phyloP scores from a whole-genome alignment of 2,113 vertebrate genomes.

The Microtus montanus region DNA sequence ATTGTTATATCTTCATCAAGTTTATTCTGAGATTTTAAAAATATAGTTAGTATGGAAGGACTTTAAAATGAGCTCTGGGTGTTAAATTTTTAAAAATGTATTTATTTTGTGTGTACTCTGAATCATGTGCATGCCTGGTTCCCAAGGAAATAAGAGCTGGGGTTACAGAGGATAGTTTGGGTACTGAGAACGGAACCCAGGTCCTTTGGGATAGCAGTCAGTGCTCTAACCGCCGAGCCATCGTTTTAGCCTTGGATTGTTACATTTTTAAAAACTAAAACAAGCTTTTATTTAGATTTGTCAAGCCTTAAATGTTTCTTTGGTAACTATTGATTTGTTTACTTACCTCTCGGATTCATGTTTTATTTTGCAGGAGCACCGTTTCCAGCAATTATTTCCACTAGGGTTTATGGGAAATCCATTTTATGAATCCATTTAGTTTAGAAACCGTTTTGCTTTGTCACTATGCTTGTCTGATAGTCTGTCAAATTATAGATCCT shows the following conservation, averaged over 20 bases:
- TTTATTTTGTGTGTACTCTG: background rate
- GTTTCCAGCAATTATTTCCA: slow-evolving; percentile 53
- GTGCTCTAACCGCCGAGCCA: background rate
- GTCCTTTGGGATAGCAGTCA: background rate
- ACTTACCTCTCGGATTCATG: background rate
- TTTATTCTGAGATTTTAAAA: slow-evolving; percentile 6
- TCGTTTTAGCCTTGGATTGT: background rate
- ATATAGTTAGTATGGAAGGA: background rate
- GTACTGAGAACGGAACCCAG: background rate
- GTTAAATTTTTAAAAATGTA: background rate
- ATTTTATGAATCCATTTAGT: slow-evolving; percentile 40
- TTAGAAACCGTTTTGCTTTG: slow-evolving; percentile 55
- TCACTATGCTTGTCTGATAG: slow-evolving; percentile 4
- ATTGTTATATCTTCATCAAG: slow-evolving; percentile 7
- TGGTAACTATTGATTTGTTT: slow-evolving; percentile 23
- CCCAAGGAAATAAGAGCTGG: background rate
- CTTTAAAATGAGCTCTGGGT: background rate
- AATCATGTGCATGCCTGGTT: background rate
- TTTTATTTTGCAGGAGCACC: slow-evolving; percentile 41
- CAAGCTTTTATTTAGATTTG: background rate
- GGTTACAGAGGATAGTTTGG: background rate
- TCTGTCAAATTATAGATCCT: slow-evolving; percentile 46
- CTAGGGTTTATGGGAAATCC: slow-evolving; percentile 11
- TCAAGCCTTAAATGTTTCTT: slow-evolving; percentile 33
- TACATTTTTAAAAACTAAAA: slow-evolving; percentile 8